Base-by-base conservation (phyloP, 53 echinoderm and acorn worm species). In the Arbacia lixula region DNA sequence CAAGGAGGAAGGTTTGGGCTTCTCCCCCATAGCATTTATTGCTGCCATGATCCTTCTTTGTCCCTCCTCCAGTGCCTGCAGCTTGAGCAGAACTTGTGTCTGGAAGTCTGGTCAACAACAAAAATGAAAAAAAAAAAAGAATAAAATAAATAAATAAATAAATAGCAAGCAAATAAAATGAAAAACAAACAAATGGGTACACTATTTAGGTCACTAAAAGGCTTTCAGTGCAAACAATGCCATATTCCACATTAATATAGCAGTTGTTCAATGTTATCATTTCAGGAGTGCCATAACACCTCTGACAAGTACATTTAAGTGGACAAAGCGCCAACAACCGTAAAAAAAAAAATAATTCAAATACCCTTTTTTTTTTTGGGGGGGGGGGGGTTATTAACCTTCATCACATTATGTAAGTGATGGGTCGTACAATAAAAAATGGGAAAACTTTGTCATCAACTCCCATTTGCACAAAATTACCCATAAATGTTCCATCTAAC, bases 31-130 rank as follows among this genome's bases (percentile, higher is more conserved):
- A 29, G 43, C 46, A 72, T 72, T 43, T 19, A 37, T 19, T 43
- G 51, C 73, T 41, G 43, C 26, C 46, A 72, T 46, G 73, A 72
- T 72, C 51, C 51, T 51, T 72, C 42, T 43, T 41, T 72, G 73
- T 28, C 73, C 73, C 24, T 72, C 73, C 40, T 72, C 73, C 51
- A 72, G 30, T 51, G 43, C 51, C 73, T 72, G 73, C 73, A 72
- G 73, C 30, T 43, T 41, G 12, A 28, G 51, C 42, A 68, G 42
- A 39, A 68, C 69, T 68, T 68, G 60, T 27, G 60, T 60, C 60
- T 60, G 60, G 60, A 60, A 60, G 60, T 60, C 60, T 60, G 60
- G 60, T 60, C 60, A 60, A 60, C 60, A 60, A 60, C 60, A 60
- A 60, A 60, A 60, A 60, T 60, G 60, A 60, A 60, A 60, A 60